Percentiles rank a stretch among this genome's conserved stretches.
Evolutionary conservation across 1,140 invertebrate species (phyloP).

Genomic region (Nasonia vitripennis): DNA sequence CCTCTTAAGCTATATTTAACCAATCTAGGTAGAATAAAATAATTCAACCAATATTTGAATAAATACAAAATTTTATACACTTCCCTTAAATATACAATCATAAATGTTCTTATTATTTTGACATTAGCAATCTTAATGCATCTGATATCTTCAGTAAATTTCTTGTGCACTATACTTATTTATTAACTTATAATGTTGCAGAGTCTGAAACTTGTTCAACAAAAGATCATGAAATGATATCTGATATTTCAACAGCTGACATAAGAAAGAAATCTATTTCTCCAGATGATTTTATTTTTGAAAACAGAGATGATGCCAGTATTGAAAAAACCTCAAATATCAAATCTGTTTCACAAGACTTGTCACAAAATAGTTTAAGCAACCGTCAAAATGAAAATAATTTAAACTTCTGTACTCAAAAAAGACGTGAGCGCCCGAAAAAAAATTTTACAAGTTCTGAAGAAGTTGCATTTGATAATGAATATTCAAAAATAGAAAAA

Average conservation of each 20-base stretch:
- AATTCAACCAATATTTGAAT: too few relatives aligned
- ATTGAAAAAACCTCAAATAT: not conserved
- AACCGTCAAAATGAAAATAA: not conserved
- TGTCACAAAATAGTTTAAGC: conserved; percentile 14
- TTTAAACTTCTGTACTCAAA: conserved; percentile 39
- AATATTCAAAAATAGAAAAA: conserved; percentile 27
- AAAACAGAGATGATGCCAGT: not conserved
- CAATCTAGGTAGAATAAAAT: too few relatives aligned
- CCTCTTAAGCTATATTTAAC: too few relatives aligned
- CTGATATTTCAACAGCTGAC: not conserved
- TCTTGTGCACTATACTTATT: too few relatives aligned
- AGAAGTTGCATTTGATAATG: conserved; percentile 29
- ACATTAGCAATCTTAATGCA: too few relatives aligned
- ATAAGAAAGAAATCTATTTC: not conserved
- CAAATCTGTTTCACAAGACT: not conserved
- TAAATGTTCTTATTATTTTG: too few relatives aligned
- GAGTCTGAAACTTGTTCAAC: not conserved
- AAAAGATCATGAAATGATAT: conserved; percentile 10
- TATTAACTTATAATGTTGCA: not conserved
- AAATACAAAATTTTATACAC: too few relatives aligned
- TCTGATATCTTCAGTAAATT: too few relatives aligned
- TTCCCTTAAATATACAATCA: too few relatives aligned
- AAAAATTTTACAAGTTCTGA: conserved; percentile 15
- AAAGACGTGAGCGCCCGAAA: conserved; percentile 34
- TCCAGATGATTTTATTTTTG: not conserved